These are phyloP conservation scores for Xestia xanthographa DNA, from an alignment of 2,888 invertebrate species.

Conservation along the genomic window DNA sequence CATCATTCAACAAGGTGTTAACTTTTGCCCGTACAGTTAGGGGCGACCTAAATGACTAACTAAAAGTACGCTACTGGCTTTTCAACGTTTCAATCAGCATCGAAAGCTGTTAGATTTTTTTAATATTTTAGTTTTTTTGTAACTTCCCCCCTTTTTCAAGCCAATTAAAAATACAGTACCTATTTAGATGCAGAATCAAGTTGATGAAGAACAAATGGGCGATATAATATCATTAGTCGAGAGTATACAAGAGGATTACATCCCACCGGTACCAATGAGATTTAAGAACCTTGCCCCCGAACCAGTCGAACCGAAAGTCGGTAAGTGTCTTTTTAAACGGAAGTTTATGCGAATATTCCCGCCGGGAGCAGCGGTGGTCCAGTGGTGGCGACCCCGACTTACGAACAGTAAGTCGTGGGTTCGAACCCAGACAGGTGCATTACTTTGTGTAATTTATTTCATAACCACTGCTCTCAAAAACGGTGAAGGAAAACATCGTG, in stretches of 20 bases:
- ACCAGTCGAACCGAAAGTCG: constrained; percentile 74
- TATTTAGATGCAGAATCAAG: constrained; percentile 61
- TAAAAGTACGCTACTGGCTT: neutral
- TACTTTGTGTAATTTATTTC: too few relatives aligned
- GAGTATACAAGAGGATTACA: constrained; percentile 86
- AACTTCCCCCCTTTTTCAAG: neutral
- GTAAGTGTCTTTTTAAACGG: constrained; percentile 68
- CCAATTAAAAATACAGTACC: neutral
- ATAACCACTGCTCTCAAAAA: too few relatives aligned
- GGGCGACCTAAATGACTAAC: neutral
- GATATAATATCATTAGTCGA: constrained; percentile 87
- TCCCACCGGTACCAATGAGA: constrained; percentile 83
- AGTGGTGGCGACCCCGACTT: too few relatives aligned
- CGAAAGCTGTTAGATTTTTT: too few relatives aligned
- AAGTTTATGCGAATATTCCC: neutral
- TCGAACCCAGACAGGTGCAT: too few relatives aligned
- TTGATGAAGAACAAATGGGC: constrained; percentile 86
- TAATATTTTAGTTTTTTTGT: too few relatives aligned
- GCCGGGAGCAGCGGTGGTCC: too few relatives aligned
- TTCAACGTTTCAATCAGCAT: neutral
- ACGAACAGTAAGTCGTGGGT: too few relatives aligned
- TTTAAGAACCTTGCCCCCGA: constrained; percentile 80
- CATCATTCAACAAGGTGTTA: neutral
- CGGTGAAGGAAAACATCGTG: too few relatives aligned
- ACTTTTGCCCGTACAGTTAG: neutral